Conservation (phyloP, 2,113 vertebrate genomes). For the Jacana jacana region DNA sequence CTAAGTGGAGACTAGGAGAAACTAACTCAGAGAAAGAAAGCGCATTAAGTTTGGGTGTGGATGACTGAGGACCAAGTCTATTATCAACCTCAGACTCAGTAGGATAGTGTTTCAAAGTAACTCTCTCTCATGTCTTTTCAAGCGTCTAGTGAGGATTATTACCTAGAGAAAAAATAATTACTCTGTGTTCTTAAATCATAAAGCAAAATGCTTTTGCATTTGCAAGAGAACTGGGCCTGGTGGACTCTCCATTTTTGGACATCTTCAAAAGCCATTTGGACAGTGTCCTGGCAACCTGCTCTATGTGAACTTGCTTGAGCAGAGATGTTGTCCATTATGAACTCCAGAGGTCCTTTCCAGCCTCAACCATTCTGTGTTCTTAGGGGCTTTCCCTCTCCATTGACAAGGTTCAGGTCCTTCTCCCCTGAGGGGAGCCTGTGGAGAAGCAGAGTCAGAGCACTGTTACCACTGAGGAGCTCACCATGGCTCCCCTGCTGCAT, state of each 20-base stretch:
- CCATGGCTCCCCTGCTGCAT: rapidly evolving
- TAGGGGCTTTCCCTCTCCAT: neutral
- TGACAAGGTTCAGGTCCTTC: rapidly evolving
- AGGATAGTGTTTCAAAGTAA: neutral
- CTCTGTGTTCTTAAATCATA: neutral
- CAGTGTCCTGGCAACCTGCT: neutral
- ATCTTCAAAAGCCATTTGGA: neutral
- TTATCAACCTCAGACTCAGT: neutral
- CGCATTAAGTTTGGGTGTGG: neutral
- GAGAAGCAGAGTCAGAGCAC: rapidly evolving
- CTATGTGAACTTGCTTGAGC: neutral
- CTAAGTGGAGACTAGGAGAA: neutral
- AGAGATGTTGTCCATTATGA: neutral
- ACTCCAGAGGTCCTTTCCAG: rapidly evolving
- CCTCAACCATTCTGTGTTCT: rapidly evolving
- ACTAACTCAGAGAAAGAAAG: neutral
- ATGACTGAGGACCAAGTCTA: neutral
- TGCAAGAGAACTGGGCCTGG: neutral
- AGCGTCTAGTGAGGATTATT: neutral
- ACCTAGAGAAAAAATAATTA: neutral
- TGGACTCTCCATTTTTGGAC: neutral
- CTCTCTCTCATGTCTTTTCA: neutral
- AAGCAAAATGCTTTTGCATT: neutral
- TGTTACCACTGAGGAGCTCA: rapidly evolving
- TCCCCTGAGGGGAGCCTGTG: neutral